phyloP scores from a whole-genome alignment of 2,797 vertebrate species.

The Echeneis naucrates region DNA sequence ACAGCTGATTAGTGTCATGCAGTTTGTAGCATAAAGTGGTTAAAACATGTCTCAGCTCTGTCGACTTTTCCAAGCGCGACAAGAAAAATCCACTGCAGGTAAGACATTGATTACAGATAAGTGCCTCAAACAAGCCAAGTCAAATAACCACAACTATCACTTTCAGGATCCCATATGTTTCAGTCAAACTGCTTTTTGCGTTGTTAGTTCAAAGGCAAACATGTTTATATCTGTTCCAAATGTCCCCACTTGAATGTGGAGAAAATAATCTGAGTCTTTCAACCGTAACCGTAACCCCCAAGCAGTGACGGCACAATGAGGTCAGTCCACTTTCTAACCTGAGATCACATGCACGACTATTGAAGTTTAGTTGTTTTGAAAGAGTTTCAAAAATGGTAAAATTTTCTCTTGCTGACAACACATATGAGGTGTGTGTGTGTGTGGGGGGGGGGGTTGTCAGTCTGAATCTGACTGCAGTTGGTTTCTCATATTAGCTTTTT shows the following conservation, averaged over 20 bases:
- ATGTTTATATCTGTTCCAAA: background rate
- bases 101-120: no score
- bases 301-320: no score
- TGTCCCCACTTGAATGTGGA: background rate
- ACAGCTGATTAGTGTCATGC: no score
- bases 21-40: no score
- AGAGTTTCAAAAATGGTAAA: background rate
- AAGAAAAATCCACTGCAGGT: background rate
- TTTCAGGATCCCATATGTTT: background rate
- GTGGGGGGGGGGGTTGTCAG: no score
- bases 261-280: background rate
- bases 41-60: no score
- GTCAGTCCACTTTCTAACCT: slow-evolving; percentile 4
- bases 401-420: no score
- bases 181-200: background rate
- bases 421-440: no score
- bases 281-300: no score
- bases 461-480: background rate
- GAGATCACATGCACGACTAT: background rate
- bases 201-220: background rate
- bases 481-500: background rate
- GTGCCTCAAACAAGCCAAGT: no score
- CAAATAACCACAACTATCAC: no score
- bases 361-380: background rate
- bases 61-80: no score